A percentile compares a stretch with the other conserved stretches of the same genome.
These are phyloP conservation scores for Ctenodactylus gundi DNA, from an alignment of 2,113 vertebrate genomes.

Conservation along the genomic window DNA sequence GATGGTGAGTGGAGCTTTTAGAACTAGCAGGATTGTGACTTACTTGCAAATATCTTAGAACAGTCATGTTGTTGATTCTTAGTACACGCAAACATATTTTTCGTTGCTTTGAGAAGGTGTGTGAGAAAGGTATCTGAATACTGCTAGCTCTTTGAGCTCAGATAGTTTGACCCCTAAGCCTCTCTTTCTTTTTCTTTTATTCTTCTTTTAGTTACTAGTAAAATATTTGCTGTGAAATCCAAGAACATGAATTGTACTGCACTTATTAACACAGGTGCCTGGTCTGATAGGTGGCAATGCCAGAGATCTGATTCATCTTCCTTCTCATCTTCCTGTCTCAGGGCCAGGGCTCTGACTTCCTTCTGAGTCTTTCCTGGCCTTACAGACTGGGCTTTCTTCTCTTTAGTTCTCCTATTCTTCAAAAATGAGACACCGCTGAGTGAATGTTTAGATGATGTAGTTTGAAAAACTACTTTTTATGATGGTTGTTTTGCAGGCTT, in stretches of 20 bases:
- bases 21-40: not conserved
- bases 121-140: not conserved
- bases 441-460: not conserved
- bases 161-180: not conserved
- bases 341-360: not conserved
- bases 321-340: not conserved
- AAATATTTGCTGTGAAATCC: not conserved
- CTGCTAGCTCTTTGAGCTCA: constrained; percentile 24
- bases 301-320: not conserved
- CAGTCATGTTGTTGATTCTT: not conserved
- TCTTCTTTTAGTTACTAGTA: constrained; percentile 11
- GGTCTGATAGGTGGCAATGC: not conserved
- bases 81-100: not conserved
- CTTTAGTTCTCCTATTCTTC: not conserved
- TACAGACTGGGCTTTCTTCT: not conserved
- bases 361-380: not conserved
- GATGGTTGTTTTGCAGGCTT: not conserved
- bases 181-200: not conserved
- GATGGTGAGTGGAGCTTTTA: not conserved
- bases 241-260: not conserved
- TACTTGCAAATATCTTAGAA: not conserved
- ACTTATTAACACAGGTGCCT: not conserved
- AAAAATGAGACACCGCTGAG: not conserved
- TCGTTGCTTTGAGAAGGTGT: not conserved
- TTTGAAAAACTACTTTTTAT: not conserved